Evolutionary conservation across 2,888 invertebrate genomes (phyloP).

Genomic region (Cloeon dipterum): DNA sequence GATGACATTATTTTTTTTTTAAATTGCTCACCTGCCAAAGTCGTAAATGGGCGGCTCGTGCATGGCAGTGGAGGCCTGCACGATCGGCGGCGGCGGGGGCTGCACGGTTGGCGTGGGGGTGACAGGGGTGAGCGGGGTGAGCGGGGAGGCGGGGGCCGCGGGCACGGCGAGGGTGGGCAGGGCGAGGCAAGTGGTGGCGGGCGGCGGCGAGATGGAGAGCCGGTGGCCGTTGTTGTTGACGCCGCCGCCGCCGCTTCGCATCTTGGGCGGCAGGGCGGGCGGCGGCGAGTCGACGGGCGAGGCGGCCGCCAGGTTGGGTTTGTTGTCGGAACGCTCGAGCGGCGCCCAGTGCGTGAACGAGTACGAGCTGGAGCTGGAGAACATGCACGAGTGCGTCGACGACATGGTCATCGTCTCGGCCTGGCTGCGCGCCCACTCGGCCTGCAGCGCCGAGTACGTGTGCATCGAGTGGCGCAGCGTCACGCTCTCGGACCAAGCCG

Average conservation of each 20-base stretch:
- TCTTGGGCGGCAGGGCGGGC: constrained; percentile 36
- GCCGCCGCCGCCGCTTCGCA: too few relatives aligned
- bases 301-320: background rate
- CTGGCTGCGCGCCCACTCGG: constrained; percentile 26
- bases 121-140: constrained; percentile 10
- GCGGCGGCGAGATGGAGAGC: constrained; percentile 15
- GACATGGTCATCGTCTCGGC: constrained; percentile 19
- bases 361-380: constrained; percentile 14
- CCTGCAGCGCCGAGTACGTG: constrained; percentile 39
- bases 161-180: constrained; percentile 15
- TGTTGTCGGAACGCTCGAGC: background rate
- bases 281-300: constrained; percentile 19
- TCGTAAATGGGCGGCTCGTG: background rate
- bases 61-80: background rate
- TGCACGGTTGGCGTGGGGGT: constrained; percentile 2
- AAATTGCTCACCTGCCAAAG: background rate
- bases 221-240: constrained; percentile 17
- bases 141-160: constrained; percentile 14
- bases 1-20: too few relatives aligned
- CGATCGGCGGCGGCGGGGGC: background rate
- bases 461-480: constrained; percentile 75
- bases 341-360: background rate
- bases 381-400: constrained; percentile 32
- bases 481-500: constrained; percentile 42
- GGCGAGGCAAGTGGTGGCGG: constrained; percentile 24